Conservation (phyloP, 2,113 vertebrate genomes). For the Ictalurus furcatus region DNA sequence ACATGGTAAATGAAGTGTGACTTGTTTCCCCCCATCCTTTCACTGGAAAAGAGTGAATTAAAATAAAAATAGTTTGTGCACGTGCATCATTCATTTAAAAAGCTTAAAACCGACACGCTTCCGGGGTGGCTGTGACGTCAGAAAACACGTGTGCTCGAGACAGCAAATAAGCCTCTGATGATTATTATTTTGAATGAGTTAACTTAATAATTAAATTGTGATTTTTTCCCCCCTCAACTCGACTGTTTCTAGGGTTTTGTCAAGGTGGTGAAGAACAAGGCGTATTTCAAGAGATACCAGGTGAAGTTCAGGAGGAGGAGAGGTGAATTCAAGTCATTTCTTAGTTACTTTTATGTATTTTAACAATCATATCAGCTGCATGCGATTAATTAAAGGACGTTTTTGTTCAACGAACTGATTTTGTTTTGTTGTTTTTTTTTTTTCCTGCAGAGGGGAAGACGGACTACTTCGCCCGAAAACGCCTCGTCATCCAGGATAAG, state of each 20-base stretch:
- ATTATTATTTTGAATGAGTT: not conserved
- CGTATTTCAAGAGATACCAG: constrained; percentile 99
- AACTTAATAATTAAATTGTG: not conserved
- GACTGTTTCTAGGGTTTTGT: constrained; percentile 85
- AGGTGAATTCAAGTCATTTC: constrained; percentile 70
- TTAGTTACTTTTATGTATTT: not conserved
- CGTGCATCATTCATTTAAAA: not conserved
- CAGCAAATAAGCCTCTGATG: not conserved
- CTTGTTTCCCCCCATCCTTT: not conserved
- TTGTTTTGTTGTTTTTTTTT: not conserved
- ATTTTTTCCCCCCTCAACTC: not conserved
- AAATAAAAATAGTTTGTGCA: not conserved
- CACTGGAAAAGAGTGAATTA: not conserved
- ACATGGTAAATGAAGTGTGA: not conserved
- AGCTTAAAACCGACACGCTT: not conserved
- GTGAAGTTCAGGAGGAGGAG: constrained; percentile 97
- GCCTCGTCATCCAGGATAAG: constrained; percentile 96
- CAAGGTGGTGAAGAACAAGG: constrained; percentile 98
- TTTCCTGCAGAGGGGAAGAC: constrained; percentile 91
- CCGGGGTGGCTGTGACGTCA: not conserved
- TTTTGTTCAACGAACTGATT: too few relatives aligned
- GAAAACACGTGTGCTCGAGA: not conserved
- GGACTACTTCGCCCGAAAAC: constrained; percentile 95
- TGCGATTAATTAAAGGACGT: not conserved
- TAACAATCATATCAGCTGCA: too few relatives aligned